Evolutionary conservation across 2,113 vertebrate genomes (phyloP).

Genomic region (Platycercus adscitus): DNA sequence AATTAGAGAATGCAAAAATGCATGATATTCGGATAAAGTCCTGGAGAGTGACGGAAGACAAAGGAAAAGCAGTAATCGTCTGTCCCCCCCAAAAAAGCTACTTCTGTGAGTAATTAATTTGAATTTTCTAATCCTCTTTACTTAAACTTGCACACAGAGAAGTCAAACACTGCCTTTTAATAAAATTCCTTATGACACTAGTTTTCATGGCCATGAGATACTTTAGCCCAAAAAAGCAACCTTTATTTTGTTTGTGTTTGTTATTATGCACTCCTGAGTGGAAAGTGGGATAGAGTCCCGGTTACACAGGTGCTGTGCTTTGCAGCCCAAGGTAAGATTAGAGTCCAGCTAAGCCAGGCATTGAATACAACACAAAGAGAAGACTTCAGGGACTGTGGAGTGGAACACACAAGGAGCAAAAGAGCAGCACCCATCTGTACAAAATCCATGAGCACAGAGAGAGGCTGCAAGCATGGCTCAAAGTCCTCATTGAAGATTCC

Average conservation of each 20-base stretch:
- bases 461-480: neutral
- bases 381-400: neutral
- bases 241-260: neutral
- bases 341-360: neutral
- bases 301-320: neutral
- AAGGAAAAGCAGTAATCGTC: neutral
- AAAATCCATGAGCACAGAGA: neutral
- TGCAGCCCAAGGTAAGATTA: neutral
- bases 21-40: neutral
- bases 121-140: neutral
- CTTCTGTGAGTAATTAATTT: neutral
- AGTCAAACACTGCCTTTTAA: neutral
- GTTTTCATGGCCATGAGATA: neutral
- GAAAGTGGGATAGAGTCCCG: neutral
- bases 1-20: neutral
- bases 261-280: neutral
- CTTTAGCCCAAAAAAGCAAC: neutral
- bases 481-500: neutral
- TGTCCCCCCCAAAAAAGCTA: neutral
- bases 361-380: neutral
- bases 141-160: neutral
- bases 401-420: neutral
- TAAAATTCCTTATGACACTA: neutral
- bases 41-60: neutral
- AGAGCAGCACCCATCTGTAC: neutral